Base-by-base conservation (phyloP, 2,113 vertebrate species). In the Anas platyrhynchos region DNA sequence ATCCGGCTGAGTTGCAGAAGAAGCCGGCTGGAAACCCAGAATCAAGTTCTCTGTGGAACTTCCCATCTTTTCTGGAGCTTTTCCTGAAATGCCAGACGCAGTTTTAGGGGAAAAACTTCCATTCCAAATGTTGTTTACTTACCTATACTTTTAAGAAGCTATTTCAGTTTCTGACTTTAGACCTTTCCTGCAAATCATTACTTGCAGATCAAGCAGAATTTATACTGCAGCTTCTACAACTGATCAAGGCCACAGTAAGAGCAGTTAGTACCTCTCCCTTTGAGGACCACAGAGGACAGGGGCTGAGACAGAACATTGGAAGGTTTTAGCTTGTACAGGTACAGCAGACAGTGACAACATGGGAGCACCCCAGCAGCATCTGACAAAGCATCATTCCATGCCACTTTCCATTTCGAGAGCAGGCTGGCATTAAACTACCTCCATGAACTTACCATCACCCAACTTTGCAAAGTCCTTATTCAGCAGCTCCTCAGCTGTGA, bases 381-480 rank as follows among this genome's bases (percentile, higher is more conserved):
- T 31, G n/a, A 63, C 73, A 56, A 71, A 59, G 27, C 69, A 71
- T 11, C 26, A 26, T 7, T 7, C 85, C 61, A 11, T 1, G 14
- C 16, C 52, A 50, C 0, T 13, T 8, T 11, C 55, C 2, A 1
- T 2, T 25, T 9, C 14, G 61, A 62, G 44, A 46, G 41, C 41
- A 66, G 38, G 63, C 14, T 25, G 75, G 16, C 5, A 34, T 13
- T 5, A 21, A 52, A 52, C 13, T 52, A n/a, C 1, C 15, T 4
- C 46, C 15, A 7, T 3, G 29, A 66, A 96, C 98, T 97, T 96
- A 99, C 99, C 98, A 20, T 99, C 99, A 21, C 98, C 97, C 6
- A 99, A 97, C 96, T 99, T 99, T 27, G 99, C 99, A 97, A 99
- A 99, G 97, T 99, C 99, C 97, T 99, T 99, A 98, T 99, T 99